Conservation (phyloP, 2,888 invertebrate species). For the Zygothrica quintamaculata region DNA sequence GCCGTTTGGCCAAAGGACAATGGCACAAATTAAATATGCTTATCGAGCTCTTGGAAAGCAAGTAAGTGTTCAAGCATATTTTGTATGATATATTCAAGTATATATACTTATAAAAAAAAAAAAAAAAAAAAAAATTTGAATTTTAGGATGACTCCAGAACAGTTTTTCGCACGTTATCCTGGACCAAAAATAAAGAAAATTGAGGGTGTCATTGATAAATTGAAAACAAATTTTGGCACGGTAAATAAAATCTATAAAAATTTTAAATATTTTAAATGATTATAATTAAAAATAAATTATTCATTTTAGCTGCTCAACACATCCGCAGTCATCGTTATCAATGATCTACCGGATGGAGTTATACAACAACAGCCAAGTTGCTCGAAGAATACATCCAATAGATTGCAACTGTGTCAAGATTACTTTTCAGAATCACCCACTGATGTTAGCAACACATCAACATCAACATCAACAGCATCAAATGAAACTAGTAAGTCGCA, state of each 20-base stretch:
- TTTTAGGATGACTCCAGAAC: slow-evolving; percentile 16
- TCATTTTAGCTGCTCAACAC: slow-evolving; percentile 24
- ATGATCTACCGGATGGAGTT: slow-evolving; percentile 12
- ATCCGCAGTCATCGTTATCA: slow-evolving; percentile 21
- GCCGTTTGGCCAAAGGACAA: slow-evolving; percentile 50
- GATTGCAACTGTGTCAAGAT: too few relatives aligned
- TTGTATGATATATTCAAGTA: too few relatives aligned
- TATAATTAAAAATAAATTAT: too few relatives aligned
- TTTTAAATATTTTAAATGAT: too few relatives aligned
- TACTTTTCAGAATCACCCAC: too few relatives aligned
- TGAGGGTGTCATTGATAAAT: slow-evolving; percentile 33
- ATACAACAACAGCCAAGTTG: neutral
- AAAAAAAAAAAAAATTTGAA: too few relatives aligned
- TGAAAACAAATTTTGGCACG: slow-evolving; percentile 23
- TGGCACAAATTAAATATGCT: slow-evolving; percentile 76
- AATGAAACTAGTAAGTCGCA: too few relatives aligned
- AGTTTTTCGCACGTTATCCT: slow-evolving; percentile 18
- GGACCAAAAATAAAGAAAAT: slow-evolving; percentile 25
- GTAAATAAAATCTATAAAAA: slow-evolving; percentile 27
- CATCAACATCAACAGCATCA: too few relatives aligned
- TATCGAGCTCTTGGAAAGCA: slow-evolving; percentile 66
- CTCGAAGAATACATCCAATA: neutral
- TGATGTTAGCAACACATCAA: too few relatives aligned
- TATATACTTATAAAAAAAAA: too few relatives aligned
- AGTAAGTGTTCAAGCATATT: slow-evolving; percentile 42